A percentile compares a stretch with the other conserved stretches of the same genome.
Conservation (phyloP, 2,797 vertebrate genomes). For the Hafferia zeledoni region DNA sequence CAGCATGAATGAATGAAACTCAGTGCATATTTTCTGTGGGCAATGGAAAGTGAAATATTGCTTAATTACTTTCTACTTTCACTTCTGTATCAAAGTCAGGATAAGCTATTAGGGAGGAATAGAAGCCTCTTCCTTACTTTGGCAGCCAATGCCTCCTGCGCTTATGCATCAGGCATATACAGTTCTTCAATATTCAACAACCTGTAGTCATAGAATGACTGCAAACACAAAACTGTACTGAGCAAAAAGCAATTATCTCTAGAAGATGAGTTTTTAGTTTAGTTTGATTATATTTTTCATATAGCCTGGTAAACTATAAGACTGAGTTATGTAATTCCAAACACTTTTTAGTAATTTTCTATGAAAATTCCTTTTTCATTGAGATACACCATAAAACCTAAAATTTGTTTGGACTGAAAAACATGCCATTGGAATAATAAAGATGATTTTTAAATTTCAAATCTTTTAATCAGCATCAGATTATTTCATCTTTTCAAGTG, state of each 20-base stretch:
- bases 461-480: not conserved
- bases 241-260: not conserved
- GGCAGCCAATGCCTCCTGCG: not conserved
- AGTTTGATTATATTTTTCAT: not conserved
- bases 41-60: not conserved
- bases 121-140: not conserved
- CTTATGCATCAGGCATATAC: not conserved
- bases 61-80: not conserved
- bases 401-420: not conserved
- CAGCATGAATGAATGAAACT: not conserved
- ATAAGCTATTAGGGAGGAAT: not conserved
- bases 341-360: not conserved
- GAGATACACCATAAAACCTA: not conserved
- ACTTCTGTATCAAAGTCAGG: not conserved
- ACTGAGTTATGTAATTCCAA: not conserved
- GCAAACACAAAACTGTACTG: not conserved
- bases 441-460: not conserved
- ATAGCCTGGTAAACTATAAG: not conserved
- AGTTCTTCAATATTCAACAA: not conserved
- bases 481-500: not conserved
- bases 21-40: not conserved
- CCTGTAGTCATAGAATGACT: not conserved
- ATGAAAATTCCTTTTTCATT: not conserved
- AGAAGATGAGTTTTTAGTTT: not conserved
- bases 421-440: not conserved